phyloP scores from a whole-genome alignment of 2,888 invertebrate species.

The Abrostola triplasia region DNA sequence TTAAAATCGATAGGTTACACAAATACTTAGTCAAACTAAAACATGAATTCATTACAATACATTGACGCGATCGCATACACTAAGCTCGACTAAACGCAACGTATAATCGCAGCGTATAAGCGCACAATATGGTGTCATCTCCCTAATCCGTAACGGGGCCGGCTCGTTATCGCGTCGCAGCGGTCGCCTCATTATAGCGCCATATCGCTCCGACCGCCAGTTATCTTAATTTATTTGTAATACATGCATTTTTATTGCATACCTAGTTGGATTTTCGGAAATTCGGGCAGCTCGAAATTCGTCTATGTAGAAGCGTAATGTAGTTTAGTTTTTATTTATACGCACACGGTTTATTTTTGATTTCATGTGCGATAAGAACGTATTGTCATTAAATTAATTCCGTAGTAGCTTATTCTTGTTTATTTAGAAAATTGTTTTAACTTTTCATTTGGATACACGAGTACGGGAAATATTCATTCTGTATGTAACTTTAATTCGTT shows the following conservation, averaged over 20 bases:
- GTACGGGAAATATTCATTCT: too few relatives aligned
- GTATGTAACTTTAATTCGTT: too few relatives aligned
- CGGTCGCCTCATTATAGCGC: slow-evolving; percentile 72
- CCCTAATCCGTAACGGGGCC: slow-evolving; percentile 65
- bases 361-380: too few relatives aligned
- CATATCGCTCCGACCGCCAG: slow-evolving; percentile 42
- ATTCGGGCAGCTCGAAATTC: background rate
- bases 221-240: slow-evolving; percentile 55
- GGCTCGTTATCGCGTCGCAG: slow-evolving; percentile 71
- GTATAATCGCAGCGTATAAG: slow-evolving; percentile 18
- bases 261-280: background rate
- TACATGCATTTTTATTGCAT: slow-evolving; percentile 31
- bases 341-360: background rate
- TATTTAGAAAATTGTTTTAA: too few relatives aligned
- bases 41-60: slow-evolving; percentile 25
- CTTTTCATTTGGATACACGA: too few relatives aligned
- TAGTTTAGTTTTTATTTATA: background rate
- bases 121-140: slow-evolving; percentile 49
- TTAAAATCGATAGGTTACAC: background rate
- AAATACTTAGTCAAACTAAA: background rate
- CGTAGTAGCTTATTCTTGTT: too few relatives aligned
- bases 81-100: slow-evolving; percentile 36
- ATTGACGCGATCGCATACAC: slow-evolving; percentile 10
- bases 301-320: background rate
- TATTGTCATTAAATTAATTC: too few relatives aligned